These are phyloP conservation scores for Pristionchus exspectatus DNA, from an alignment of 2,888 invertebrate genomes.

Conservation along the genomic window DNA sequence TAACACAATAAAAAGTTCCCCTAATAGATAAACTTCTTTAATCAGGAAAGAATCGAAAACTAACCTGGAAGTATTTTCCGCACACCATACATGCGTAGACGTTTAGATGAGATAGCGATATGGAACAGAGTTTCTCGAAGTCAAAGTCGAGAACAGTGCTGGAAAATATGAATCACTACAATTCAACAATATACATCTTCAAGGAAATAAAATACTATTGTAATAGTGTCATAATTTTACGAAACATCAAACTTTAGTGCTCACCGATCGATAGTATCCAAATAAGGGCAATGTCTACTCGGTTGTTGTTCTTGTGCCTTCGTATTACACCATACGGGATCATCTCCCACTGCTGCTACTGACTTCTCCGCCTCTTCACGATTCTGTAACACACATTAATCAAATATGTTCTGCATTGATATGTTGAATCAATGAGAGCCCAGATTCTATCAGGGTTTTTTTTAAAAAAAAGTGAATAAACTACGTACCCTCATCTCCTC, in stretches of 20 bases:
- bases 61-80: slow-evolving; percentile 93
- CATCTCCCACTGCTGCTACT: slow-evolving; percentile 6
- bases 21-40: neutral
- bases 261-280: slow-evolving; percentile 95
- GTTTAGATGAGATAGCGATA: slow-evolving; percentile 97
- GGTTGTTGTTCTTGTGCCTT: slow-evolving; percentile 73
- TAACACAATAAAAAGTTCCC: too few species aligned
- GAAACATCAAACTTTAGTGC: neutral
- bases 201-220: neutral
- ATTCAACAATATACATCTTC: neutral
- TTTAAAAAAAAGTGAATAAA: too few species aligned
- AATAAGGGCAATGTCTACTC: slow-evolving; percentile 87
- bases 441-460: too few species aligned
- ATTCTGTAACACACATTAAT: neutral
- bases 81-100: slow-evolving; percentile 99
- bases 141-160: slow-evolving; percentile 96
- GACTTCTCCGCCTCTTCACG: slow-evolving; percentile 27
- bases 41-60: neutral
- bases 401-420: neutral
- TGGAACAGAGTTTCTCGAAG: slow-evolving; percentile 98
- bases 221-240: neutral
- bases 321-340: slow-evolving; percentile 70
- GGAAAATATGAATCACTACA: slow-evolving; percentile 60
- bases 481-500: slow-evolving; percentile 21
- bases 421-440: neutral